phyloP scores from a whole-genome alignment of 2,888 invertebrate genomes.

The Trypoxylon attenuatum region DNA sequence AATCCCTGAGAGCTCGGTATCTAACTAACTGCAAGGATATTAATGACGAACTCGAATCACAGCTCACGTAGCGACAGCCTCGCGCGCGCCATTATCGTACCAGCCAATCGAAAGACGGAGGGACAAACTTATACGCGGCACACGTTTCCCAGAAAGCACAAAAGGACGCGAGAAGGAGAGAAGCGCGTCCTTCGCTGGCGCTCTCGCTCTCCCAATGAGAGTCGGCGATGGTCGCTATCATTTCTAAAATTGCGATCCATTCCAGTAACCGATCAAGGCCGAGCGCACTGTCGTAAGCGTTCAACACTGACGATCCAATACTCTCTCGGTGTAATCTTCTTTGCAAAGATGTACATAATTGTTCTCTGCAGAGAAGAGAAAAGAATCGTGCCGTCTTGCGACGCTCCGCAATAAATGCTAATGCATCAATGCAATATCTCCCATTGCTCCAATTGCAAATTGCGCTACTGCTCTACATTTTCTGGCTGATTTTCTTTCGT shows the following conservation, averaged over 20 bases:
- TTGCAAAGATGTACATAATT: too few species aligned
- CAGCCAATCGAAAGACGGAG: constrained; percentile 46
- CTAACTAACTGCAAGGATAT: constrained; percentile 39
- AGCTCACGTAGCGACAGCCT: constrained; percentile 56
- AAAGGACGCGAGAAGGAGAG: constrained; percentile 54
- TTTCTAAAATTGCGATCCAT: constrained; percentile 49
- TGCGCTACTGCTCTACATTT: too few species aligned
- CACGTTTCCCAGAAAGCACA: constrained; percentile 52
- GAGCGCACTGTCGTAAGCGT: constrained; percentile 6
- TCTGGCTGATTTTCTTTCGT: too few species aligned
- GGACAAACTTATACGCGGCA: constrained; percentile 33
- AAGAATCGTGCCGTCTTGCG: too few species aligned
- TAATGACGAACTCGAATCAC: constrained; percentile 53
- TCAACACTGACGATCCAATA: too few species aligned
- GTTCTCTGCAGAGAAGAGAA: too few species aligned
- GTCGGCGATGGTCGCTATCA: constrained; percentile 45
- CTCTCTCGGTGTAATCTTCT: too few species aligned
- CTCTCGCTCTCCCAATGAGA: constrained; percentile 23
- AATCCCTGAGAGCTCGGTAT: constrained; percentile 16
- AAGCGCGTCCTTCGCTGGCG: constrained; percentile 41
- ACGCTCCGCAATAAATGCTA: too few species aligned
- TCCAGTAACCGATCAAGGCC: constrained; percentile 34
- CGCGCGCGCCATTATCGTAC: constrained; percentile 48
- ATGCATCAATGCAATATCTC: too few species aligned
- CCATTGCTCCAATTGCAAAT: too few species aligned